Evolutionary conservation across 1,140 invertebrate genomes (phyloP).

Genomic region (Monomorium pharaonis): DNA sequence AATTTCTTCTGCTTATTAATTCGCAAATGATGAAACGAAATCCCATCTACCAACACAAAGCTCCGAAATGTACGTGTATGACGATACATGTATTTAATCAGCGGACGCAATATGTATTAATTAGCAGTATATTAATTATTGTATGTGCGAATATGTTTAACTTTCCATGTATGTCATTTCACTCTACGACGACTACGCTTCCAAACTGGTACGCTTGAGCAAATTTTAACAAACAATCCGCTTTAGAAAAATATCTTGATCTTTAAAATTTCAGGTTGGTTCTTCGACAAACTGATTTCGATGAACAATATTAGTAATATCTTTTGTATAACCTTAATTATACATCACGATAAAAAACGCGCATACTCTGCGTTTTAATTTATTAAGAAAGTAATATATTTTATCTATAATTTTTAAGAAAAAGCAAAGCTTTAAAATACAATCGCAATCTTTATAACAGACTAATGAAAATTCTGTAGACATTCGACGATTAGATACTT

Average conservation of each 20-base stretch:
- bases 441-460: background rate
- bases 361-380: background rate
- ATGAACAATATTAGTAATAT: background rate
- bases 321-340: background rate
- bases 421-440: background rate
- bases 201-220: background rate
- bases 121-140: background rate
- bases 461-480: background rate
- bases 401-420: background rate
- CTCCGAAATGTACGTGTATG: background rate
- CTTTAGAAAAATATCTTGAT: background rate
- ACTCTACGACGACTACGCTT: background rate
- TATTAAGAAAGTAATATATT: background rate
- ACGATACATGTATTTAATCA: background rate
- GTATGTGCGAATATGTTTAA: background rate
- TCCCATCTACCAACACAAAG: background rate
- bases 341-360: background rate
- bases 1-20: constrained; percentile 41
- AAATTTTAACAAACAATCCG: background rate
- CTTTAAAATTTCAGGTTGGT: background rate
- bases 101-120: background rate
- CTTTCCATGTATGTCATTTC: background rate
- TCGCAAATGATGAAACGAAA: background rate
- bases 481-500: background rate
- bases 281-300: background rate